phyloP scores from a whole-genome alignment of 2,888 invertebrate species.

The Coecobrya sp. region DNA sequence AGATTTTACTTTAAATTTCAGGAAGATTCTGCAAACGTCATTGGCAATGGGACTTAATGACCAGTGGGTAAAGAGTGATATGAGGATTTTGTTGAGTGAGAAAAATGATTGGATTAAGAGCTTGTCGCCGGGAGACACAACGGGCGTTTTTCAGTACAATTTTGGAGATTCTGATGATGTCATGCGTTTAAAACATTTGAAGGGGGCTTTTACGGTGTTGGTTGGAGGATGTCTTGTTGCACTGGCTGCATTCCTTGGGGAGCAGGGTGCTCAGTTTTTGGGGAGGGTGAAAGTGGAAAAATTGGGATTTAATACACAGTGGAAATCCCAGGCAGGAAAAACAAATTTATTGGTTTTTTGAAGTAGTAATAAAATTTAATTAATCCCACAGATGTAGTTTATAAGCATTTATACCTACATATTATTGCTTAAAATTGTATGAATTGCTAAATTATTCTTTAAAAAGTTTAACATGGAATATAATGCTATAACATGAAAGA shows the following conservation, averaged over 20 bases:
- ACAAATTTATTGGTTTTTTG: too few species aligned
- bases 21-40: slow-evolving; percentile 22
- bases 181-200: slow-evolving; percentile 55
- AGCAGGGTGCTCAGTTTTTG: neutral
- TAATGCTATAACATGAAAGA: too few species aligned
- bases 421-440: too few species aligned
- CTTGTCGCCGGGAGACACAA: slow-evolving; percentile 2
- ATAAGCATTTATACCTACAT: too few species aligned
- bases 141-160: slow-evolving; percentile 48
- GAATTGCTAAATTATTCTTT: too few species aligned
- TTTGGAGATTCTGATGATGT: slow-evolving; percentile 37
- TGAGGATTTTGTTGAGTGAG: neutral
- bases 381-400: too few species aligned
- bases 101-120: slow-evolving; percentile 60
- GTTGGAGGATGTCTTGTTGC: slow-evolving; percentile 14
- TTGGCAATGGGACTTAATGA: slow-evolving; percentile 63
- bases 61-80: slow-evolving; percentile 51
- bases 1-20: slow-evolving; percentile 57
- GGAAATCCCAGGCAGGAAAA: too few species aligned
- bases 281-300: too few species aligned
- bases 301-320: too few species aligned
- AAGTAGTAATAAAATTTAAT: too few species aligned
- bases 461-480: too few species aligned
- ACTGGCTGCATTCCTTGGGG: neutral
- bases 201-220: slow-evolving; percentile 62